Evolutionary conservation across 2,113 vertebrate species (phyloP).

Genomic region (Platysternon megacephalum): DNA sequence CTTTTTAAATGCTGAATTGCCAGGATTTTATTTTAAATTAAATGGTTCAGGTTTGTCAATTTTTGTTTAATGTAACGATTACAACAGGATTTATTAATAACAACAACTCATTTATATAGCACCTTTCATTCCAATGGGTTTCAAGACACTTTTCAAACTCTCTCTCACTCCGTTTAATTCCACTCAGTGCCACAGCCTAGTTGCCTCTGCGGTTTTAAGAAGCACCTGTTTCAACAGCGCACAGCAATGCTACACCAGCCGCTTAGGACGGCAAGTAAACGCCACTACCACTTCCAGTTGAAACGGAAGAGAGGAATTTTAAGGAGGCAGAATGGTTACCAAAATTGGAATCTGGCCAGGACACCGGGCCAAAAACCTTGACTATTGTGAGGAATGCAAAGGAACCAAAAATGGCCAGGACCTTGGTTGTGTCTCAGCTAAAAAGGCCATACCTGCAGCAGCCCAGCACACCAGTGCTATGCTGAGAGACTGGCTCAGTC

Average conservation of each 20-base stretch:
- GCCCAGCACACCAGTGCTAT: background rate
- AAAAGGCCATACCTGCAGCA: background rate
- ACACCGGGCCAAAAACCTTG: background rate
- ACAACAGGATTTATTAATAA: conserved; percentile 32
- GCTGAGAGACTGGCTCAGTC: background rate
- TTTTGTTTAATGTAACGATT: conserved; percentile 14
- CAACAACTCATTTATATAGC: background rate
- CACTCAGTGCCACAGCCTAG: background rate
- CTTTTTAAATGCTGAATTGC: conserved; percentile 9
- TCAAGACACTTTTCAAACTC: conserved; percentile 7
- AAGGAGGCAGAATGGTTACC: background rate
- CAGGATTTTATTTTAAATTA: conserved; percentile 22
- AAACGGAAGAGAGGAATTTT: background rate
- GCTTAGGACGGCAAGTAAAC: background rate
- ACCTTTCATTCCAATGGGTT: conserved; percentile 13
- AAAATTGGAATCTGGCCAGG: background rate
- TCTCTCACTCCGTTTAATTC: background rate
- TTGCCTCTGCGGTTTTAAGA: background rate
- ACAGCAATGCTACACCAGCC: background rate
- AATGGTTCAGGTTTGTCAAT: background rate
- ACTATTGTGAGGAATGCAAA: background rate
- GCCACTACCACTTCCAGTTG: background rate
- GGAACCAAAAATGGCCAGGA: background rate
- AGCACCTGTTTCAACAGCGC: background rate
- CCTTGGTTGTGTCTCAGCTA: background rate